phyloP scores from a whole-genome alignment of 2,113 vertebrate genomes.

The Pan troglodytes region NHGRI_mPanTro3-v2.1_pri NC_072410.2:16978001-16978500 shows the following conservation, averaged over 20 bases:
- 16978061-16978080: background rate
- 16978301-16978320: background rate
- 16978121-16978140: background rate
- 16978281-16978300: background rate
- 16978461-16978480: background rate
- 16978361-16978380: background rate
- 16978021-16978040: background rate
- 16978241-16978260: slow-evolving; percentile 1
- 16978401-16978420: background rate
- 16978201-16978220: background rate
- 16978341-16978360: background rate
- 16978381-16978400: background rate
- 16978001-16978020: background rate
- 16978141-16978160: background rate
- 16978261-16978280: background rate
- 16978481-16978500: background rate
- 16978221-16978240: slow-evolving; percentile 9
- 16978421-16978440: background rate
- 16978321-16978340: background rate
- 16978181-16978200: background rate
- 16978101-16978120: background rate
- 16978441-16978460: background rate
- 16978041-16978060: background rate
- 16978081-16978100: background rate
- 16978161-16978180: background rate